A percentile compares a stretch with the other conserved stretches of the same genome.
phyloP scores from a whole-genome alignment of 1,140 invertebrate genomes.

The Bilobella aurantiaca region DNA sequence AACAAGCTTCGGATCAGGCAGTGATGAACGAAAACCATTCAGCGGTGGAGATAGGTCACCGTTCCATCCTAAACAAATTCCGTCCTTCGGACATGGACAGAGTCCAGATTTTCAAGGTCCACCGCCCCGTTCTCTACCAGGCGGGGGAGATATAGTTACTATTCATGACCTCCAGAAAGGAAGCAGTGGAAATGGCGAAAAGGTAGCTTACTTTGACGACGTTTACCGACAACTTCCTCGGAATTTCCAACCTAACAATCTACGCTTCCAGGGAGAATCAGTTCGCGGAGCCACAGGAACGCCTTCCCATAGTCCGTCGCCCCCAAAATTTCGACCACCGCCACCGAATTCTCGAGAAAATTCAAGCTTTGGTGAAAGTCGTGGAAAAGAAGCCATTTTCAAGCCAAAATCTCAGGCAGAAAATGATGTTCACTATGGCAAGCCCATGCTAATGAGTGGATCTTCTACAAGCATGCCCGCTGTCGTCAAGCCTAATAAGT shows the following conservation, averaged over 20 bases:
- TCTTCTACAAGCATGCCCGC: too few species aligned
- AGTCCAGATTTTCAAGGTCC: background rate
- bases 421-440: constrained; percentile 21
- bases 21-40: background rate
- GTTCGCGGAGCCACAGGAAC: background rate
- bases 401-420: background rate
- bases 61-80: background rate
- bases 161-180: background rate
- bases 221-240: background rate
- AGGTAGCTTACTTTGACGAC: background rate
- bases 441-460: constrained; percentile 29
- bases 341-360: background rate
- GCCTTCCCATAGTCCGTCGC: too few species aligned
- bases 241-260: background rate
- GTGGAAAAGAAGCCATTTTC: background rate
- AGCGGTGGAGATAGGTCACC: background rate
- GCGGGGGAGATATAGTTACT: background rate
- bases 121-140: background rate
- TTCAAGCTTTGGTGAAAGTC: background rate
- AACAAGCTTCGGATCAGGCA: background rate
- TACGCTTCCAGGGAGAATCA: background rate
- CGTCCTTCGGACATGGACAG: background rate
- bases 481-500: too few species aligned
- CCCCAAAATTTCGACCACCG: too few species aligned
- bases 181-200: background rate